Percentiles rank a stretch among this genome's conserved stretches.
These are phyloP conservation scores for Nebria ingens DNA, from an alignment of 1,140 invertebrate species.

Conservation along the genomic window DNA sequence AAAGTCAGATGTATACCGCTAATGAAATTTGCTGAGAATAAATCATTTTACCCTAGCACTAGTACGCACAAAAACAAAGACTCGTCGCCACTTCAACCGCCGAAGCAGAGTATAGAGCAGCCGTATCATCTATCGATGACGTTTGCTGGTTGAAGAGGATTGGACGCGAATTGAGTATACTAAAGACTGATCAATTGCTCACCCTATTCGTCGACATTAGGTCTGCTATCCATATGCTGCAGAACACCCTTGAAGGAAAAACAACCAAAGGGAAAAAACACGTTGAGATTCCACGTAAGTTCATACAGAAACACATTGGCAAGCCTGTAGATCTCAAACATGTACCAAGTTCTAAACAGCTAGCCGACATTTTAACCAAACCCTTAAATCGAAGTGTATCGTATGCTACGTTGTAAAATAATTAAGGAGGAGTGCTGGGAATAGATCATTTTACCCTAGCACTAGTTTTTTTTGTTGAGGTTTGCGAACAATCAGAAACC, in stretches of 20 bases:
- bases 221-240: constrained; percentile 19
- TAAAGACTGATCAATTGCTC: constrained; percentile 15
- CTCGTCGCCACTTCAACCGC: neutral
- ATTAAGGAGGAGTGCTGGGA: neutral
- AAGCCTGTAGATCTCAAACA: constrained; percentile 29
- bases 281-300: constrained; percentile 17
- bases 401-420: constrained; percentile 7
- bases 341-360: constrained; percentile 21
- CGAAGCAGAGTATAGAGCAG: constrained; percentile 10
- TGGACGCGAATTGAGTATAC: constrained; percentile 14
- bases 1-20: too few relatives aligned
- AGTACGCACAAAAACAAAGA: neutral
- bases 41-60: too few relatives aligned
- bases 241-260: constrained; percentile 20
- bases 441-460: too few relatives aligned
- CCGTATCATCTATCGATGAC: constrained; percentile 18
- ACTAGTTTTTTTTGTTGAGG: too few relatives aligned
- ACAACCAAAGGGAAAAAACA: constrained; percentile 21
- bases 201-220: constrained; percentile 17
- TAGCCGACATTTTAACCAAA: constrained; percentile 14
- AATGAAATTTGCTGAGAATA: too few relatives aligned
- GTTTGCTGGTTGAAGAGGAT: constrained; percentile 16
- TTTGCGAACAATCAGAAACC: too few relatives aligned
- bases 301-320: constrained; percentile 19
- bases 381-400: constrained; percentile 7